A percentile compares a stretch with the other conserved stretches of the same genome.
Evolutionary conservation across 2,113 vertebrate species (phyloP).

Genomic region (Cebus imitator): DNA sequence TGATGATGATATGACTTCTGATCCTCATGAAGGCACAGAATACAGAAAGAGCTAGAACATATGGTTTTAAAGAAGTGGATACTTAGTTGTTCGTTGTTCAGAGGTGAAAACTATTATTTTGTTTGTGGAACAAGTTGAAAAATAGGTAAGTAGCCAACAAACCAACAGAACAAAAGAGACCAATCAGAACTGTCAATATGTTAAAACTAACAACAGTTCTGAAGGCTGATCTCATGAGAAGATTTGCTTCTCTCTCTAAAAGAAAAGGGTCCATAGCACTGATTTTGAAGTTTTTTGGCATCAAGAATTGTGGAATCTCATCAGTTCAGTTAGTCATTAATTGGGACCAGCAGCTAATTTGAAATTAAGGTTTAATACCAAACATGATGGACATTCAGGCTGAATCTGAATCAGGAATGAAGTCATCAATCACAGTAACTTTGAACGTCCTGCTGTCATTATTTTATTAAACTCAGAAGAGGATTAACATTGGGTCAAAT

Average conservation of each 20-base stretch:
- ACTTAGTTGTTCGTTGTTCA: slow-evolving; percentile 1
- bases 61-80: slow-evolving; percentile 11
- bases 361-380: slow-evolving; percentile 53
- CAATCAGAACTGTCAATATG: neutral
- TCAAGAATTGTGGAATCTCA: slow-evolving; percentile 30
- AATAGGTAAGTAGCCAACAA: neutral
- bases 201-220: slow-evolving; percentile 24
- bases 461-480: slow-evolving; percentile 48
- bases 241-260: slow-evolving; percentile 5
- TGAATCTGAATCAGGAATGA: slow-evolving; percentile 62
- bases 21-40: slow-evolving; percentile 1
- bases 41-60: slow-evolving; percentile 16
- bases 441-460: slow-evolving; percentile 55
- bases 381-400: slow-evolving; percentile 1
- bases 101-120: slow-evolving; percentile 20
- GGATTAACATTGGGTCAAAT: slow-evolving; percentile 57
- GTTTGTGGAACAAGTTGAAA: slow-evolving; percentile 14
- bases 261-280: slow-evolving; percentile 7
- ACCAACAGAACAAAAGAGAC: neutral
- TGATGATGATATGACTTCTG: neutral
- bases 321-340: slow-evolving; percentile 50
- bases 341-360: slow-evolving; percentile 41
- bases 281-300: slow-evolving; percentile 46
- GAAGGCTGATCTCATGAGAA: slow-evolving; percentile 1
- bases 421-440: slow-evolving; percentile 62